A percentile compares a stretch with the other conserved stretches of the same genome.
These are phyloP conservation scores for Lepidurus packardi DNA, from an alignment of 1,140 invertebrate genomes.

Conservation along the genomic window DNA sequence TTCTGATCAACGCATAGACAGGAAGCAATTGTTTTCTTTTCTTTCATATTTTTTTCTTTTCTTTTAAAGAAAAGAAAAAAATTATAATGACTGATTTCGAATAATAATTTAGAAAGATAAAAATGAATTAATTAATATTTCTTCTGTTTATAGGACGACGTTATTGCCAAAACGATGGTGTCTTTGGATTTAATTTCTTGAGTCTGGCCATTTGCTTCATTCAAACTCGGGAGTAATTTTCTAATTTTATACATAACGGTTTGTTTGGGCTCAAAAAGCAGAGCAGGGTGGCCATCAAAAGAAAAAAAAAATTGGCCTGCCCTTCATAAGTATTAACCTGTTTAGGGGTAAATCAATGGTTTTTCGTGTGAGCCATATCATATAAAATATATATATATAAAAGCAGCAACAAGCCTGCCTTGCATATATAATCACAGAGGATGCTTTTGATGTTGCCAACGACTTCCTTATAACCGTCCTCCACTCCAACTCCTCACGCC, in stretches of 20 bases:
- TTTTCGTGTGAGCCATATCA: constrained; percentile 8
- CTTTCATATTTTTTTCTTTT: no score
- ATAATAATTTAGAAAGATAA: no score
- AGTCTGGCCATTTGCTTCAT: neutral
- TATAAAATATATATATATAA: neutral
- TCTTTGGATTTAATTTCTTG: constrained; percentile 24
- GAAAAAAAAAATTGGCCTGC: neutral
- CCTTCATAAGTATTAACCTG: neutral
- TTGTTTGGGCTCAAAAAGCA: neutral
- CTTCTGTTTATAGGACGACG: constrained; percentile 15
- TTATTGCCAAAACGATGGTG: constrained; percentile 27
- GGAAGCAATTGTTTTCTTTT: no score
- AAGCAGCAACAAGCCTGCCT: neutral
- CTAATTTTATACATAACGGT: constrained; percentile 10
- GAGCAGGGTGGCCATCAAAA: neutral
- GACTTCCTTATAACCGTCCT: neutral
- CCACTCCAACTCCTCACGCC: neutral
- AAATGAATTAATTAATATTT: no score
- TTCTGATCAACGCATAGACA: no score
- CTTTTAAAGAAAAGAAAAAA: no score
- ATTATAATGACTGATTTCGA: no score
- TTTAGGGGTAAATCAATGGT: neutral
- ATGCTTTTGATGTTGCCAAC: constrained; percentile 14
- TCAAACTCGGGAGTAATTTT: neutral
- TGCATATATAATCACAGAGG: neutral